Evolutionary conservation across 64 coral and sea anemone genomes (phyloP).

Genomic region (Catalaphyllia jardinei): DNA sequence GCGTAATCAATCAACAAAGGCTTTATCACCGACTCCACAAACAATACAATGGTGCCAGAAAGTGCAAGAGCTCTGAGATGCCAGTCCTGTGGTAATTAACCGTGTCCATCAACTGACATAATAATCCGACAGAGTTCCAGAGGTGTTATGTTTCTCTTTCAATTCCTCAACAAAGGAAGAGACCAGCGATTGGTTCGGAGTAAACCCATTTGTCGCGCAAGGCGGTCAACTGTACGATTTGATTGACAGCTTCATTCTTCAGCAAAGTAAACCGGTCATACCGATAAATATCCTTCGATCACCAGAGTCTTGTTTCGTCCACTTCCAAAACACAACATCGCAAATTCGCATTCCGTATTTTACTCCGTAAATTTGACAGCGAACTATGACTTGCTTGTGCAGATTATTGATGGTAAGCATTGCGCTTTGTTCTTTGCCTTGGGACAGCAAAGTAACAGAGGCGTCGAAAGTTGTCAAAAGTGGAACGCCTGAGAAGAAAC

Average conservation of each 20-base stretch:
- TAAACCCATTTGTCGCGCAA: not conserved
- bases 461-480: not conserved
- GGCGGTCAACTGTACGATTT: not conserved
- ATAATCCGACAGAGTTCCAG: not conserved
- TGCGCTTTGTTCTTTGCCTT: not conserved
- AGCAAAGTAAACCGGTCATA: not conserved
- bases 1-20: constrained; percentile 3
- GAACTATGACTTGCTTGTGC: not conserved
- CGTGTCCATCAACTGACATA: not conserved
- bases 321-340: constrained; percentile 16
- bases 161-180: not conserved
- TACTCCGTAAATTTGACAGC: not conserved
- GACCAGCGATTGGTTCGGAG: not conserved
- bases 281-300: not conserved
- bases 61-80: not conserved
- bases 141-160: constrained; percentile 24
- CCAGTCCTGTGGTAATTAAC: constrained; percentile 14
- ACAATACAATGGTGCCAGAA: not conserved
- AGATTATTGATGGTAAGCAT: constrained; percentile 1
- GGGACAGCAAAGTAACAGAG: too few species aligned
- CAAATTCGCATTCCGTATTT: not conserved
- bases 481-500: not conserved
- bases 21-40: constrained; percentile 10
- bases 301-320: not conserved
- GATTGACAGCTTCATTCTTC: constrained; percentile 16